These are phyloP conservation scores for Amphibalanus amphitrite DNA, from an alignment of 1,140 invertebrate species.

Conservation along the genomic window DNA sequence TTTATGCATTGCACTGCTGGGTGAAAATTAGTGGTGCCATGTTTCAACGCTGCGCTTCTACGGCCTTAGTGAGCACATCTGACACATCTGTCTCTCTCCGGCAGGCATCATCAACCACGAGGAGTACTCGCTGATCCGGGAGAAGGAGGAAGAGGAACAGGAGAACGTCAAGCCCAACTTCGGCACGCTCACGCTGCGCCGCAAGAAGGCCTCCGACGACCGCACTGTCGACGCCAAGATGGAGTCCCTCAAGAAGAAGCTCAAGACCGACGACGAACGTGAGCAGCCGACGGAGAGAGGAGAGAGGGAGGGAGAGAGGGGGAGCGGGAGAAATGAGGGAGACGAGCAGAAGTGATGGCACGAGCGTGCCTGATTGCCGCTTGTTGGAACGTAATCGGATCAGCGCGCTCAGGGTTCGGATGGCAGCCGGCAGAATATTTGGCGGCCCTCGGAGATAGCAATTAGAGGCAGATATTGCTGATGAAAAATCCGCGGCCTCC, in stretches of 20 bases:
- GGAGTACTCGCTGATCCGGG: slow-evolving; percentile 90
- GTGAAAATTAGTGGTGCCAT: too few species aligned
- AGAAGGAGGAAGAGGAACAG: slow-evolving; percentile 54
- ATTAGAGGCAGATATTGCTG: too few species aligned
- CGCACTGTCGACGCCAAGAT: slow-evolving; percentile 81
- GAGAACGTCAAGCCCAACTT: slow-evolving; percentile 56
- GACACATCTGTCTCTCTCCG: too few species aligned
- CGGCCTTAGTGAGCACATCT: too few species aligned
- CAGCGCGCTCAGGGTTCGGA: slow-evolving; percentile 99
- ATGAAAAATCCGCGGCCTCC: too few species aligned
- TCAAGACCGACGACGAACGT: slow-evolving; percentile 97
- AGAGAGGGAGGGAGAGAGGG: slow-evolving; percentile 84
- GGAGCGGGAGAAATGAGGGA: too few species aligned
- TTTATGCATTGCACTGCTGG: too few species aligned
- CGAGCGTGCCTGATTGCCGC: too few species aligned
- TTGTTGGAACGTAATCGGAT: slow-evolving; percentile 89
- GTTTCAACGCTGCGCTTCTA: too few species aligned
- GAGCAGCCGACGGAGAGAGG: slow-evolving; percentile 92
- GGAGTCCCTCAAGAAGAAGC: slow-evolving; percentile 90
- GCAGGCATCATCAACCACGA: slow-evolving; percentile 95
- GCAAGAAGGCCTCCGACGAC: slow-evolving; percentile 52
- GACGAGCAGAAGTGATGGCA: too few species aligned
- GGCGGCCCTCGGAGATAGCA: too few species aligned
- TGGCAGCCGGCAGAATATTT: too few species aligned
- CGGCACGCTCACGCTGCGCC: slow-evolving; percentile 68